phyloP scores from a whole-genome alignment of 2,888 invertebrate species.

The Drosophila niveifrons region DNA sequence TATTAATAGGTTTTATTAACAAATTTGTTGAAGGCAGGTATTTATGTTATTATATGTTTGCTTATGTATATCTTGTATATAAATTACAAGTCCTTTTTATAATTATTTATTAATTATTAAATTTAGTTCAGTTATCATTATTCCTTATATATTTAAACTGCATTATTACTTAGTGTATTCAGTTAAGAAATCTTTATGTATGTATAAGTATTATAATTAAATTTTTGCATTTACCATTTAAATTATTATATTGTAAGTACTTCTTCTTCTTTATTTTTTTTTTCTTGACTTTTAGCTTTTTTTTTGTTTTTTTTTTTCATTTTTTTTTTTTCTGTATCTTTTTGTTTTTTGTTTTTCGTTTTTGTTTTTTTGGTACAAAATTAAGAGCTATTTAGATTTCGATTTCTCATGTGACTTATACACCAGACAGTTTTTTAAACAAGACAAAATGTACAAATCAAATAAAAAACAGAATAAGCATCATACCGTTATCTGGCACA shows the following conservation, averaged over 20 bases:
- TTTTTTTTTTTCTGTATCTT: constrained; percentile 11
- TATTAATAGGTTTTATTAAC: constrained; percentile 81
- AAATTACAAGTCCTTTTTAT: constrained; percentile 76
- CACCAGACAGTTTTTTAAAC: constrained; percentile 53
- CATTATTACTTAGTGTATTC: constrained; percentile 68
- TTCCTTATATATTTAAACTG: constrained; percentile 67
- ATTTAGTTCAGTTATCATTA: constrained; percentile 62
- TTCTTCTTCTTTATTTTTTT: constrained; percentile 24
- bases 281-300: constrained; percentile 31
- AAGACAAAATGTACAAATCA: constrained; percentile 47
- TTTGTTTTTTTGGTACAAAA: constrained; percentile 52
- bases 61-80: constrained; percentile 80
- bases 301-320: constrained; percentile 8
- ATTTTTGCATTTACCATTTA: constrained; percentile 53
- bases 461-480: constrained; percentile 12
- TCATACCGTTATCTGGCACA: constrained; percentile 12
- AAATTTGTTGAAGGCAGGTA: constrained; percentile 84
- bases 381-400: constrained; percentile 55
- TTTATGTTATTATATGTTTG: constrained; percentile 81
- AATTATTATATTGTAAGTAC: constrained; percentile 50
- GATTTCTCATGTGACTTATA: constrained; percentile 67
- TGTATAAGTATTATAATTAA: constrained; percentile 70
- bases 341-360: constrained; percentile 10
- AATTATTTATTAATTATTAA: constrained; percentile 72
- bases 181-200: constrained; percentile 69